These are phyloP conservation scores for Eunapius fragilis DNA, from an alignment of 37 sponge, comb jelly and placozoan species.

Conservation along the genomic window DNA sequence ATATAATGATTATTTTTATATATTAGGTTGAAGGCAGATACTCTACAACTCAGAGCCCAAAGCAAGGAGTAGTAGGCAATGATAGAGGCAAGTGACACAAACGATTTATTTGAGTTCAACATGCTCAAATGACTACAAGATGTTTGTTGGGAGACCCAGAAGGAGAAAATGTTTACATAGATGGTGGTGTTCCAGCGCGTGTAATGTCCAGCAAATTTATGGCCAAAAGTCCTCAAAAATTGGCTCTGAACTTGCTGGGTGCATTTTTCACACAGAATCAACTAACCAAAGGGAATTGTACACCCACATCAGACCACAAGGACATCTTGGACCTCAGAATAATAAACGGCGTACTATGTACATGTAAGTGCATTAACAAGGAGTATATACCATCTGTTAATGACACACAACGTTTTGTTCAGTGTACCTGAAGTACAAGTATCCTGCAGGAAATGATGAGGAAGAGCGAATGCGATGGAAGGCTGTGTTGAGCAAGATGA, in stretches of 20 bases:
- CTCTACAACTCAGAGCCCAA: not conserved
- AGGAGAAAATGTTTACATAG: not conserved
- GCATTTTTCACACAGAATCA: not conserved
- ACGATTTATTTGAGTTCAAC: not conserved
- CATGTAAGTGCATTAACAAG: too few species aligned
- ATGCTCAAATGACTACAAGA: not conserved
- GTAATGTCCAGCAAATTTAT: not conserved
- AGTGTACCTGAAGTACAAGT: not conserved
- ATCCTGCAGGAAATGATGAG: not conserved
- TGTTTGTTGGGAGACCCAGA: not conserved
- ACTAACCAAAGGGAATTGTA: not conserved
- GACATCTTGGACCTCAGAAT: not conserved
- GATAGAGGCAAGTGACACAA: not conserved
- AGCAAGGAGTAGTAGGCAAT: not conserved
- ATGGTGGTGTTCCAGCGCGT: not conserved
- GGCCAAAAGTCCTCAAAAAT: not conserved
- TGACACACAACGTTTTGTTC: not conserved
- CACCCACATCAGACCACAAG: not conserved
- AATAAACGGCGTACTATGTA: not conserved
- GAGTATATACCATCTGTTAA: not conserved
- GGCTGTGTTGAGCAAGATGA: not conserved
- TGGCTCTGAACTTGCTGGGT: not conserved
- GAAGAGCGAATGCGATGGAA: not conserved
- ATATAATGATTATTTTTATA: too few species aligned
- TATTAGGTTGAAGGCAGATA: not conserved